These are phyloP conservation scores for Ailurus styani DNA, from an alignment of 2,113 vertebrate genomes.

Conservation along the genomic window DNA sequence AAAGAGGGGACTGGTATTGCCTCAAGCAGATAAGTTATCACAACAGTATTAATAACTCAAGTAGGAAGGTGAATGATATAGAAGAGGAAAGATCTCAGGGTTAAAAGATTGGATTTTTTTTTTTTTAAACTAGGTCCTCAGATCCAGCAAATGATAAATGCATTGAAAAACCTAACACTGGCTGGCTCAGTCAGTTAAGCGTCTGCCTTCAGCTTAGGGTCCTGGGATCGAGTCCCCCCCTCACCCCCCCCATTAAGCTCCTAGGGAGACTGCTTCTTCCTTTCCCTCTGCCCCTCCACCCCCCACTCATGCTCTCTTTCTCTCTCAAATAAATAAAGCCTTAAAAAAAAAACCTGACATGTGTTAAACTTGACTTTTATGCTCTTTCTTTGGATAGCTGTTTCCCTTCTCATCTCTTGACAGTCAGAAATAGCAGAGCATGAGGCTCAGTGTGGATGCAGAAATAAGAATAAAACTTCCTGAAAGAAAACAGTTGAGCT, in stretches of 20 bases:
- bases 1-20: background rate
- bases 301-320: background rate
- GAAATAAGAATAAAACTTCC: background rate
- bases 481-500: background rate
- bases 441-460: background rate
- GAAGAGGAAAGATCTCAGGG: background rate
- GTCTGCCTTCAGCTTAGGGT: background rate
- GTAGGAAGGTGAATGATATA: background rate
- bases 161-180: conserved; percentile 11
- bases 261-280: background rate
- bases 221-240: background rate
- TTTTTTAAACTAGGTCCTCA: background rate
- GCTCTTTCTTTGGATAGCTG: background rate
- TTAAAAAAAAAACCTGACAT: background rate
- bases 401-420: conserved; percentile 25
- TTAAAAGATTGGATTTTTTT: background rate
- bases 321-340: background rate
- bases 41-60: conserved; percentile 31
- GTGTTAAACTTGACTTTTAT: background rate
- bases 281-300: background rate
- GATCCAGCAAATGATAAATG: background rate
- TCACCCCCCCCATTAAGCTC: background rate
- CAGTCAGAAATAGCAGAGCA: background rate
- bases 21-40: conserved; percentile 24
- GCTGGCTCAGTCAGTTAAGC: background rate